Conservation (phyloP, 2,888 invertebrate genomes). For the Xylota sylvarum region DNA sequence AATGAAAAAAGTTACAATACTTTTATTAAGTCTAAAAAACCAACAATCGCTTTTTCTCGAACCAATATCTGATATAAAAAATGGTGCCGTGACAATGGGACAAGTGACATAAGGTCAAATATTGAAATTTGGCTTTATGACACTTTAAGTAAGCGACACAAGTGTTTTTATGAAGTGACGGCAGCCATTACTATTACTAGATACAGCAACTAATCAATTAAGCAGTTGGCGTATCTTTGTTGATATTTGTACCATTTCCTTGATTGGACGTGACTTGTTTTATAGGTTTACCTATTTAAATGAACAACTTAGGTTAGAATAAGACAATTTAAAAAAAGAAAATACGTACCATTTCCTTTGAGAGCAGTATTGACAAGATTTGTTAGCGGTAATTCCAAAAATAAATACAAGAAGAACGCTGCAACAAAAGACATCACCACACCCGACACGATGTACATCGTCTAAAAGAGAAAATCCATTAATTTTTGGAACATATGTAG, state of each 20-base stretch:
- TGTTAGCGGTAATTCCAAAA: constrained; percentile 54
- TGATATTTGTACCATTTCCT: not conserved
- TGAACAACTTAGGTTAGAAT: not conserved
- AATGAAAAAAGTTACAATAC: too few relatives aligned
- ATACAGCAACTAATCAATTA: not conserved
- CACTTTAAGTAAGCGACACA: too few relatives aligned
- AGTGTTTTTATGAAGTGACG: not conserved
- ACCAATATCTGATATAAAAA: too few relatives aligned
- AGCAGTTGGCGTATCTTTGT: not conserved
- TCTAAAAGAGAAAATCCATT: constrained; percentile 66
- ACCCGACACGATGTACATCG: constrained; percentile 79
- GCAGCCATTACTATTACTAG: not conserved
- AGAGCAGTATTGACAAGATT: constrained; percentile 26
- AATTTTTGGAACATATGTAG: not conserved
- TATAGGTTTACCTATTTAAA: not conserved
- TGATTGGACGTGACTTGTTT: not conserved
- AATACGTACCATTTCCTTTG: constrained; percentile 17
- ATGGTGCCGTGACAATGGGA: too few relatives aligned
- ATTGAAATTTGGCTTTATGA: too few relatives aligned
- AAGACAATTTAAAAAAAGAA: not conserved
- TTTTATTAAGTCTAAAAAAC: too few relatives aligned
- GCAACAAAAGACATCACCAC: constrained; percentile 79
- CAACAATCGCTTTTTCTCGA: too few relatives aligned
- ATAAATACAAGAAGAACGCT: constrained; percentile 71
- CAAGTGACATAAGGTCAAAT: too few relatives aligned